Conservation (phyloP, 2,113 vertebrate species). For the Dolichotis patagonum region DNA sequence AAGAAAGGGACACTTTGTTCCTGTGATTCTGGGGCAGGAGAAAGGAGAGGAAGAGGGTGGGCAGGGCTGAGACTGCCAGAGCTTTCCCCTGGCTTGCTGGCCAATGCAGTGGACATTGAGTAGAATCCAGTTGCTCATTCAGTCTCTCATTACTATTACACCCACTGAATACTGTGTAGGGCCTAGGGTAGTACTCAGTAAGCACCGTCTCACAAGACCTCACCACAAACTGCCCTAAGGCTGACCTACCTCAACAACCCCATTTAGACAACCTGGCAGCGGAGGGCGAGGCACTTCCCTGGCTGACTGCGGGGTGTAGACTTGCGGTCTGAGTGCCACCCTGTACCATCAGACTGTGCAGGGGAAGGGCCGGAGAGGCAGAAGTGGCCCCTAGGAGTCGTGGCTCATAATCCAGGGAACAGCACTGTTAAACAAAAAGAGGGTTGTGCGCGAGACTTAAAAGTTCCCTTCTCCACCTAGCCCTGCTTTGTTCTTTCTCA, state of each 20-base stretch:
- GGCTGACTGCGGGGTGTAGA: neutral
- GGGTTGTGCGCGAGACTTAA: accelerated
- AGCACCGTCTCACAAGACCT: neutral
- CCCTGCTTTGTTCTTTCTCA: neutral
- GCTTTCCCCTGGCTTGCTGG: neutral
- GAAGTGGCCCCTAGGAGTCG: neutral
- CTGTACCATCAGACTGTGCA: neutral
- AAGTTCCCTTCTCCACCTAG: neutral
- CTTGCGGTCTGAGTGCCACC: neutral
- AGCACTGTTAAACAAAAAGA: neutral
- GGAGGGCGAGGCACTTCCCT: neutral
- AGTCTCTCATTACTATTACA: accelerated
- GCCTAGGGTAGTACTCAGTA: neutral
- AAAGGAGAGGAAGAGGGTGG: neutral
- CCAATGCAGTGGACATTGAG: neutral
- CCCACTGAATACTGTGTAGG: neutral
- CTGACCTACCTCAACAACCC: neutral
- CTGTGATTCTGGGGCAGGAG: neutral
- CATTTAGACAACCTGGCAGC: neutral
- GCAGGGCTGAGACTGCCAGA: neutral
- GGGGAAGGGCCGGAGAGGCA: neutral
- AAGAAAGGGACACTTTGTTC: constrained; percentile 74
- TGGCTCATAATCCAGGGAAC: neutral
- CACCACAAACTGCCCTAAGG: accelerated
- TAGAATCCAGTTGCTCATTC: neutral